Evolutionary conservation across 1,140 invertebrate species (phyloP), one percentile per base, ranked within the genome.

Genomic region (Magallana angulata): DNA sequence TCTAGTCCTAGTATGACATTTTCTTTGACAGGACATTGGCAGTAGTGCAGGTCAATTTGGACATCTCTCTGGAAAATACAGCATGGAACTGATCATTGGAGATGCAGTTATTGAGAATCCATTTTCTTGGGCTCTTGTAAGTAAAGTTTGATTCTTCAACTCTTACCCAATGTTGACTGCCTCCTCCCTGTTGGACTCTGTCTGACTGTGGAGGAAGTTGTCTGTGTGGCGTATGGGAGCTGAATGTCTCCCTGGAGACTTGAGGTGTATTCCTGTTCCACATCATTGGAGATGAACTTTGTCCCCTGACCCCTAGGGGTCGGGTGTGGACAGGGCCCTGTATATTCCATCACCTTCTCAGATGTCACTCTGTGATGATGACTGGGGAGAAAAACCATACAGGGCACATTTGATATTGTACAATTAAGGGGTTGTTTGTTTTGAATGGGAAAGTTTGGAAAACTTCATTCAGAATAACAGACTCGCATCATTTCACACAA

Each of bases 51-150:
- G 97, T 91, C 97, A 98, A 91, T 97, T 99, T 92, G 96, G 96
- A 60, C 95, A 96, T 89, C 94, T 96, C 24, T 97, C 97, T 86
- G 98, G 98, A 71, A 94, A 96, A 57, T 99, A 99, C 95, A 96
- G 96, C 87, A 94, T 99, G 71, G 97, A 97, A 91, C 93, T 99
- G 60, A 97, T 98, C 87, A 95, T 99, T 87, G 98, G 98, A 36
- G 99, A 99, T 96, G 96, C 97, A 85, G 96, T 98, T 6, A 96
- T 99, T 60, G 97, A 97, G 82, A 99, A 99, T 95, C 97, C 98
- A 9, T 96, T 99, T 89, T 95, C 96, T 18, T 99, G 98, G 98
- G 94, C 96, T 80, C 90, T 99, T 56, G 94, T 94, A 92, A 91
- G 93, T 88, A 16, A 59, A 62, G 30, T 68, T 48, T 81, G 7